Evolutionary conservation across 1,140 invertebrate species (phyloP).

Genomic region (Notospermus geniculatus): DNA sequence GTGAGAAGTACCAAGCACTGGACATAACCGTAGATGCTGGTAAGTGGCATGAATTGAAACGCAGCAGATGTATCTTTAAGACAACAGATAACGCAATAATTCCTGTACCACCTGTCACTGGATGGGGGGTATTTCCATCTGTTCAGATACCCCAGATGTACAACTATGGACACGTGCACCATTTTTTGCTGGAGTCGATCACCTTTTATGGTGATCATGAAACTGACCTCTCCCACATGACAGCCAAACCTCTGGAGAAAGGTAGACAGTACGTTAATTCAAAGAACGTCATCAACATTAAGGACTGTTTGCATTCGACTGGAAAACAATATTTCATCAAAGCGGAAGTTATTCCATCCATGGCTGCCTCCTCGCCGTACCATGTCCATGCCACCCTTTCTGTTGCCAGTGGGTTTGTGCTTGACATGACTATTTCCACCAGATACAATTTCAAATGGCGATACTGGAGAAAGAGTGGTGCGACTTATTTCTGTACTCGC

Average conservation of each 20-base stretch:
- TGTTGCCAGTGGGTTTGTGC: constrained; percentile 1
- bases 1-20: too few species aligned
- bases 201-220: background rate
- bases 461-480: too few species aligned
- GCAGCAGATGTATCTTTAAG: too few species aligned
- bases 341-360: background rate
- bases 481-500: background rate
- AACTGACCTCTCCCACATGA: background rate
- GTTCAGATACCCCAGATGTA: background rate
- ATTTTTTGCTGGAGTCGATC: background rate
- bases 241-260: background rate
- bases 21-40: too few species aligned
- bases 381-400: background rate
- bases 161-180: constrained; percentile 5
- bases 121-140: background rate
- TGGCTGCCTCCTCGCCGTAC: background rate
- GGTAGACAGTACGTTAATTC: background rate
- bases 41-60: too few species aligned
- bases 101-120: background rate
- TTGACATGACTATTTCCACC: constrained; percentile 4
- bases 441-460: background rate
- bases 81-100: too few species aligned
- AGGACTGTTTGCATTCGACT: background rate
- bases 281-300: background rate
- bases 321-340: background rate